Evolutionary conservation across 2,113 vertebrate genomes (phyloP).

Genomic region (Empidonax traillii): DNA sequence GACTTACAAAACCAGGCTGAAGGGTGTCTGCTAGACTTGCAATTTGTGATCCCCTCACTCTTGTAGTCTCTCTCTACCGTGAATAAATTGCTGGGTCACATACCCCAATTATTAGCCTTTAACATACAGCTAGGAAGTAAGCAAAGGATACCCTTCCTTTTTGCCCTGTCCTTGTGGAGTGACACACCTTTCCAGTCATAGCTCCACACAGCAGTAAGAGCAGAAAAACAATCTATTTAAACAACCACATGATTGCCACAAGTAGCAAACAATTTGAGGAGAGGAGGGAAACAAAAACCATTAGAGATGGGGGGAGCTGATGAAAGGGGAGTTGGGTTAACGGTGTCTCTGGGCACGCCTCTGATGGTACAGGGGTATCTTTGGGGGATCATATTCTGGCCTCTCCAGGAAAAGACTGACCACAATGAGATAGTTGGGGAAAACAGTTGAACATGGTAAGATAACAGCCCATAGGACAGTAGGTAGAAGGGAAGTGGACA

Average conservation of each 20-base stretch:
- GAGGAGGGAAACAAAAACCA: neutral
- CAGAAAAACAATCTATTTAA: neutral
- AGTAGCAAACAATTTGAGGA: neutral
- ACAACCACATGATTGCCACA: neutral
- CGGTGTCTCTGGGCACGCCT: neutral
- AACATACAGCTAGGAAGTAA: neutral
- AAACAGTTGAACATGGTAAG: neutral
- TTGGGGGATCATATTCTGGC: neutral
- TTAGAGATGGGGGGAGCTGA: neutral
- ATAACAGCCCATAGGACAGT: neutral
- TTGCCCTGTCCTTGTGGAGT: neutral
- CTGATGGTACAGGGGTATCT: neutral
- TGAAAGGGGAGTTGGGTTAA: neutral
- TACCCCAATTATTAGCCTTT: neutral
- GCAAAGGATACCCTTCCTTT: neutral
- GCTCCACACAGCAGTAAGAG: neutral
- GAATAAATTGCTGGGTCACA: neutral
- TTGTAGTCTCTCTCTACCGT: neutral
- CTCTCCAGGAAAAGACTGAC: neutral
- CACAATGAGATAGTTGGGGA: neutral
- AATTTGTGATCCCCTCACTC: neutral
- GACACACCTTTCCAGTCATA: neutral
- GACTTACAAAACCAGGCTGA: neutral
- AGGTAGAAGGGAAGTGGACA: neutral
- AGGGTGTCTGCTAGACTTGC: neutral